Base-by-base conservation (phyloP, 1,140 invertebrate species). In the Bursaphelenchus mucronatus region DNA sequence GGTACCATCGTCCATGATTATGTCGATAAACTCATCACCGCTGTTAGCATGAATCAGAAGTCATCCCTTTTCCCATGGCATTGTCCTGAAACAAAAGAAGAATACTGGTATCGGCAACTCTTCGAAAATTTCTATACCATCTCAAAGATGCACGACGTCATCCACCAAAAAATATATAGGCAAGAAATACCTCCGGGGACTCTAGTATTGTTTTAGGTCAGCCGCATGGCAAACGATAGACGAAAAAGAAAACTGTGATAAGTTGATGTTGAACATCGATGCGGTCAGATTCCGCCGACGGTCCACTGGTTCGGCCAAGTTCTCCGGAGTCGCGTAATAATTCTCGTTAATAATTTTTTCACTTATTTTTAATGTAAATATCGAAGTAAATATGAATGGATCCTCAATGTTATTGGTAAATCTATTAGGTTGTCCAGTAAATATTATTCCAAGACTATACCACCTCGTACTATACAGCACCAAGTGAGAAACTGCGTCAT, bases 131-230 rank as follows among this genome's bases (percentile, higher is more conserved):
- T 59, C 53, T 80, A 68, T 56, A 57, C 57, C 21, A 56, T 66
- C 13, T 53, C 66, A 8, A 80, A 81, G 59, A 65, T 80, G 50
- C 64, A 72, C 13, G 74, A 61, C 13, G 56, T 79, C 15, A 66
- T 79, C 3, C 78, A 79, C 59, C 81, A 76, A 43, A 79, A 79
- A 57, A 74, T 79, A 17, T 79, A 79, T 50, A 74, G 76, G 76
- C 79, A 68, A 51, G 57, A 10, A 6, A 46, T 41, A 15, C 8
- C 19, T 63, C 67, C 39, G 19, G n/a, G 10, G 8, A 15, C 5
- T 40, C 21, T 13, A 41, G 11, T 19, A n/a, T 8, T n/a, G 4
- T 51, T 75, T 59, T 53, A 76, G 74, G 68, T 78, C 67, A 9
- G 74, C 74, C n/a, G 71, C 71, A 15, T 76, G 75, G 75, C 75